Conservation (phyloP, 2,797 vertebrate species). For the Kryptopterus vitreolus region DNA sequence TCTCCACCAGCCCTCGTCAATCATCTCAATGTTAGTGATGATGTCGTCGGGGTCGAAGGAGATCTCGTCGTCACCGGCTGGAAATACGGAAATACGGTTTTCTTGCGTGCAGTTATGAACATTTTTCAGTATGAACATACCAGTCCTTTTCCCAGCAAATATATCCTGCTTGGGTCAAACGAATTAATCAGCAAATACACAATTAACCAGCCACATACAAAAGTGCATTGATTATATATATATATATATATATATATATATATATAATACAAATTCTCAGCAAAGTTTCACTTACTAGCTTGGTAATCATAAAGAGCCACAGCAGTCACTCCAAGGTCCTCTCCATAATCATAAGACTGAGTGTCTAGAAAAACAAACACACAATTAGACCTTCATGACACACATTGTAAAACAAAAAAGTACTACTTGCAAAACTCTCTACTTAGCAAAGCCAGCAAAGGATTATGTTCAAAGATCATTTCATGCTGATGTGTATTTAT, state of each 20-base stretch:
- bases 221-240: no score
- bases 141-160: not conserved
- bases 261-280: no score
- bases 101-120: no score
- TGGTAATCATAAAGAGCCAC: constrained; percentile 98
- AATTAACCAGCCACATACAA: no score
- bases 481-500: not conserved
- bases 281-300: constrained; percentile 79
- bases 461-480: not conserved
- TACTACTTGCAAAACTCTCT: not conserved
- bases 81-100: no score
- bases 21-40: constrained; percentile 99
- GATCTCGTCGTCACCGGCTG: constrained; percentile 94
- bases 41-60: constrained; percentile 96
- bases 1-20: constrained; percentile 97
- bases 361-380: constrained; percentile 68
- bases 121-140: not conserved
- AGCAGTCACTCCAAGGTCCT: constrained; percentile 88
- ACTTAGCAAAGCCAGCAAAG: not conserved
- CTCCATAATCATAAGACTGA: constrained; percentile 80
- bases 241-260: no score
- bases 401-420: not conserved
- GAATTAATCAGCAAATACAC: no score
- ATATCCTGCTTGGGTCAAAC: not conserved
- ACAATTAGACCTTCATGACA: constrained; percentile 2